phyloP scores from a whole-genome alignment of 2,113 vertebrate genomes.

The Limanda limanda region DNA sequence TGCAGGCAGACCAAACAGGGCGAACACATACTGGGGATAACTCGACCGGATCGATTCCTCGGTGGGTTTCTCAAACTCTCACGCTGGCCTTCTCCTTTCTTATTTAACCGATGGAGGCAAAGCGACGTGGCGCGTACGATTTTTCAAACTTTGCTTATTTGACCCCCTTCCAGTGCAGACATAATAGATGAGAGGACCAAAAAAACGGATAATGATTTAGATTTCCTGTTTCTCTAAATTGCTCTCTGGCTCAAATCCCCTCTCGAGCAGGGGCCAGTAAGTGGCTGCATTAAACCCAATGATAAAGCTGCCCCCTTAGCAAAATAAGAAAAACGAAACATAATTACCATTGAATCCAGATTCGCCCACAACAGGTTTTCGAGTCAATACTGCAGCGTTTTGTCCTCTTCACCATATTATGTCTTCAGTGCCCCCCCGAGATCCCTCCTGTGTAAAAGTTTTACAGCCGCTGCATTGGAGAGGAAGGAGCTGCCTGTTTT shows the following conservation, averaged over 20 bases:
- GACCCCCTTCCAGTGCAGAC: conserved; percentile 55
- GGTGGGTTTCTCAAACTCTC: conserved; percentile 49
- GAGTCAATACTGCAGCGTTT: conserved; percentile 50
- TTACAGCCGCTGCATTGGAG: not conserved
- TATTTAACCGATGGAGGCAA: conserved; percentile 59
- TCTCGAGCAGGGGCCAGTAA: conserved; percentile 25
- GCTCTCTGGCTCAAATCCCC: conserved; percentile 39
- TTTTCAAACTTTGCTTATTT: conserved; percentile 63
- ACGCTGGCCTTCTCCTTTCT: conserved; percentile 63
- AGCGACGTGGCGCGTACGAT: conserved; percentile 62
- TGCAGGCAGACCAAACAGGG: conserved; percentile 67
- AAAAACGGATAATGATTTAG: conserved; percentile 60
- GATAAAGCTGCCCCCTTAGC: conserved; percentile 19
- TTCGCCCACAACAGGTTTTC: conserved; percentile 38
- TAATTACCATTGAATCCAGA: conserved; percentile 54
- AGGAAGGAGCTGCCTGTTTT: not conserved
- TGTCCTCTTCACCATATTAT: conserved; percentile 10
- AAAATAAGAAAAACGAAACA: conserved; percentile 31
- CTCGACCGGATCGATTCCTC: conserved; percentile 69
- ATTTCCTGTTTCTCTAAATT: conserved; percentile 66
- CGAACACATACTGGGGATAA: conserved; percentile 70
- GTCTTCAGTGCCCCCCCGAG: conserved; percentile 19
- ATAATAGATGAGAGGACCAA: conserved; percentile 57
- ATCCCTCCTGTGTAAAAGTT: not conserved
- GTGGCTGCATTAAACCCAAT: conserved; percentile 40